Conservation (phyloP, 2,888 invertebrate genomes). For the Alloscopus bannaensis region DNA sequence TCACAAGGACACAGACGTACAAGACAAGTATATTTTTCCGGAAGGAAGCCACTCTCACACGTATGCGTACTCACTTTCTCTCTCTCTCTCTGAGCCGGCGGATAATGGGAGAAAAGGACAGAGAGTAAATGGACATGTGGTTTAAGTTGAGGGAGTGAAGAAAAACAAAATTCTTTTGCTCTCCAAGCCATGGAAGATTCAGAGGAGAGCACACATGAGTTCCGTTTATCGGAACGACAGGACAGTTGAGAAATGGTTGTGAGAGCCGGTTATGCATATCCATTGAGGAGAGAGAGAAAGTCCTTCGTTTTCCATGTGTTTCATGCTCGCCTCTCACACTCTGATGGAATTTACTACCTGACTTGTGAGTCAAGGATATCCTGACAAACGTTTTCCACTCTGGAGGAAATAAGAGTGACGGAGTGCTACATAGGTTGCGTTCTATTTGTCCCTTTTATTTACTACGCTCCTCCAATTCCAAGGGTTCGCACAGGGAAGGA, state of each 20-base stretch:
- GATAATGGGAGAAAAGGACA: background rate
- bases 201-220: too few species aligned
- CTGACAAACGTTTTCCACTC: constrained; percentile 54
- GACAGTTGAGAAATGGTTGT: constrained; percentile 71
- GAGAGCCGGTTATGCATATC: constrained; percentile 64
- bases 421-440: constrained; percentile 29
- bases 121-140: constrained; percentile 10
- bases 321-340: constrained; percentile 17
- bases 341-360: constrained; percentile 62
- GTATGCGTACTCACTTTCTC: too few species aligned
- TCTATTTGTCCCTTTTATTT: constrained; percentile 53
- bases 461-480: constrained; percentile 26
- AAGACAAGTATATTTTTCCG: too few species aligned
- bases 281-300: constrained; percentile 29
- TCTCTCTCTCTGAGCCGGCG: too few species aligned
- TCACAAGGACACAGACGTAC: too few species aligned
- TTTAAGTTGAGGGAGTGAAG: too few species aligned
- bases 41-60: too few species aligned
- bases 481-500: constrained; percentile 12
- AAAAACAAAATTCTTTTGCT: too few species aligned
- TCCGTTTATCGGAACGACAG: constrained; percentile 50
- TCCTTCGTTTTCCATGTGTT: constrained; percentile 12
- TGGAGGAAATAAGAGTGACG: constrained; percentile 18
- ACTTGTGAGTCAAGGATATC: constrained; percentile 56
- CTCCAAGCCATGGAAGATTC: too few species aligned